Conservation (phyloP, 2,113 vertebrate genomes). For the Zosterops hypoxanthus region DNA sequence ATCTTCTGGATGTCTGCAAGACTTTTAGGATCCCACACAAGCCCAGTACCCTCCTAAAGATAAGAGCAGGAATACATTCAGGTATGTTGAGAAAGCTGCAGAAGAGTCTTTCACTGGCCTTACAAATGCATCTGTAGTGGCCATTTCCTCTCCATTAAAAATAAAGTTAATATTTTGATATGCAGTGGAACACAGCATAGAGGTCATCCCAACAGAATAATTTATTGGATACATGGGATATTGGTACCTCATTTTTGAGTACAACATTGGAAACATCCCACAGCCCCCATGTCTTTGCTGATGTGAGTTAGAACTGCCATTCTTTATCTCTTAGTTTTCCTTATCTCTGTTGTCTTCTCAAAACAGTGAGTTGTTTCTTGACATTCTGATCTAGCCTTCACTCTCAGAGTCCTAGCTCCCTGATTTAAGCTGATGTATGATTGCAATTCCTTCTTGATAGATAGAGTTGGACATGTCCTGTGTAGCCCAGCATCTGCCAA, state of each 20-base stretch:
- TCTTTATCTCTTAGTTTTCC: neutral
- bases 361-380: neutral
- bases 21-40: constrained; percentile 86
- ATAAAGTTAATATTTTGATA: neutral
- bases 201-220: neutral
- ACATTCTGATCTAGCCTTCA: neutral
- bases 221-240: neutral
- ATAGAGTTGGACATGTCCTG: neutral
- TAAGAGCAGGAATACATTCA: constrained; percentile 83
- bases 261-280: neutral
- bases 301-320: neutral
- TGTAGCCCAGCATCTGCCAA: neutral
- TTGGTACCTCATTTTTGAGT: neutral
- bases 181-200: neutral
- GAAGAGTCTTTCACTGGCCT: neutral
- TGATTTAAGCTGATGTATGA: neutral
- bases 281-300: neutral
- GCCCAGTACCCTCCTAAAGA: constrained; percentile 80
- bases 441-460: neutral
- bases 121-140: neutral
- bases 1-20: constrained; percentile 80
- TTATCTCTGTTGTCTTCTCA: neutral
- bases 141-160: neutral
- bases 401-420: neutral
- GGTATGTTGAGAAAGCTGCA: constrained; percentile 46